Evolutionary conservation across 1,140 invertebrate species (phyloP), one percentile per base, ranked within the genome.

Genomic region (Drosophila willistoni): DNA sequence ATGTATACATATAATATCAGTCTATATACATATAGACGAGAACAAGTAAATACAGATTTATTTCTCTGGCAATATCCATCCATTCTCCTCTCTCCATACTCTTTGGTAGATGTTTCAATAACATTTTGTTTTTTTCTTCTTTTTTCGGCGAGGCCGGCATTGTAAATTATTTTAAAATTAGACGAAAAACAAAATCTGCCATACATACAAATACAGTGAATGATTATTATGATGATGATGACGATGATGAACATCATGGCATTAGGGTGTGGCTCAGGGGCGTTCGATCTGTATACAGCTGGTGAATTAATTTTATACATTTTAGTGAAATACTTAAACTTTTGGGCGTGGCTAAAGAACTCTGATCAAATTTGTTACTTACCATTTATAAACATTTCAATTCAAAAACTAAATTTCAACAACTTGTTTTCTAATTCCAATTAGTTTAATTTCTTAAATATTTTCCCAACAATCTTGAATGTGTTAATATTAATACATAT

Each of bases 101-200:
- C 14, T 51, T 68, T 71, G 29, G 62, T 57, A 12, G 56, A 62
- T 68, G 36, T 79, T 83, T 77, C 73, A 76, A 73, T 79, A 68
- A 68, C 73, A 77, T 77, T 19, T 25, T 25, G 1, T 25, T 25
- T 29, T 29, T 29, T 29, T 29, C 6, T 29, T 29, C 6, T 29
- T 7, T 29, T 74, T 77, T 74, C 68, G 54, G 64, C 79, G 79
- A 86, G 82, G 83, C 79, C 83, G 82, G 79, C 83, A 82, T 87
- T 87, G 82, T 87, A 87, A 79, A 79, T 74, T 77, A 63, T 87
- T 86, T 77, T 87, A 87, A 87, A 76, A 82, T 87, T 87, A 87
- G 83, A 86, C 71, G 34, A 36, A 36, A 10, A 36, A 36, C 34
- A 67, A 77, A 79, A 51, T 64, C 64, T 61, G 25, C 6, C 41